Base-by-base conservation (phyloP, 2,113 vertebrate genomes). In the Butastur rufipennis region DNA sequence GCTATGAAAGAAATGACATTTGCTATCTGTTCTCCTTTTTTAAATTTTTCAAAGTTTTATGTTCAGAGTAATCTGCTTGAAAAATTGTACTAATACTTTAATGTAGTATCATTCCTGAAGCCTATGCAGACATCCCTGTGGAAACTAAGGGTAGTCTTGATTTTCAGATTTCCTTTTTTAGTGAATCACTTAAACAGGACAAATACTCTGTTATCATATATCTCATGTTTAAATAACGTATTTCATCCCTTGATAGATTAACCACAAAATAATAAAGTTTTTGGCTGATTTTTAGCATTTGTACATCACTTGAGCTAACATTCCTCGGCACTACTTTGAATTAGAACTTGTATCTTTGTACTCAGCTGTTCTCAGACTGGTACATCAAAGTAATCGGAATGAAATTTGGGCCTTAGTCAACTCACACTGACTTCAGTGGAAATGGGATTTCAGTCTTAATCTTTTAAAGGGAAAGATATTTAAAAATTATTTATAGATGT, bases 1-100 rank as follows among this genome's bases (percentile, higher is more conserved):
- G 93, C 95, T 98, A 91, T 92, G 93, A 96, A 97, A 97, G 95
- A 97, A 97, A 96, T 98, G 97, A 97, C 98, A 98, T 98, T 98
- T 98, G 74, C 96, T 97, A 91, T 96, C 78, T 86, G 48, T 89
- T 89, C 87, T 77, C 31, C 81, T 94, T 94, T 95, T 98, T 95
- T 98, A 96, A 98, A 98, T 98, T 98, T 98, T 98, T 98, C 95
- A 98, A 97, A 95, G 78, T 90, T 61, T 59, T 94, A 78, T 96
- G 81, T 93, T 93, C 95, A 89, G 89, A 94, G 73, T 92, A 97
- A 97, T 81, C 85, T 95, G 56, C 88, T 96, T 97, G 97, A 97
- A 97, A 97, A 97, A 92, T 95, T 93, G 84, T 97, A 90, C 93
- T 97, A 92, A 79, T 95, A 94, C 71, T 86, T 94, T 85, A 95